Evolutionary conservation across 1,140 invertebrate species (phyloP), one percentile per base, ranked within the genome.

Genomic region (Drosophila mayri): DNA sequence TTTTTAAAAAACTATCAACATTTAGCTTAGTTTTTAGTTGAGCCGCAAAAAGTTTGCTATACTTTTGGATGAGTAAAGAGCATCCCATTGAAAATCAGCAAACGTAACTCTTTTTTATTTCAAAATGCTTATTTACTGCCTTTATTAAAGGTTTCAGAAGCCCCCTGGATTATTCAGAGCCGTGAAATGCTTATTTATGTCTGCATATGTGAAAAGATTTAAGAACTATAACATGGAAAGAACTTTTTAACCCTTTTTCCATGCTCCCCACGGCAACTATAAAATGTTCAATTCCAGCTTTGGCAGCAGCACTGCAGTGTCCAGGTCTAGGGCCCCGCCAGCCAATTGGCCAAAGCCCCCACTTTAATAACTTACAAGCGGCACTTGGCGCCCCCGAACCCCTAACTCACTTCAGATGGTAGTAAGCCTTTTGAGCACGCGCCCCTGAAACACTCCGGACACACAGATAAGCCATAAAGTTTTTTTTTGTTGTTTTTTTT

Each of bases 381-480:
- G 67, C 85, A 84, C 84, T 87, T 88, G 83, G 61, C 76, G 60
- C 71, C 59, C 16, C 16, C 25, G 22, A 8, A 22, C 25, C 12
- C 49, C 55, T 28, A 65, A 67, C 71, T 72, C 50, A 47, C 65
- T 58, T 71, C 66, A 71, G 68, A 4, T 32, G 66, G 20, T 78
- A 83, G 49, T 50, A 50, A 87, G 84, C 84, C 80, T 77, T 87
- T 87, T 61, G 67, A 88, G 83, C 80, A 87, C 83, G 80, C 83
- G 79, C 72, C 64, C 79, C 70, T 55, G 35, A 66, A 73, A 73
- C 67, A 76, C 65, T 65, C 16, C 35, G 43, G 55, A 67, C 75
- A 77, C 79, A 82, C 64, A 87, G 84, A 87, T 87, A 87, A 87
- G 84, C 84, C 80, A 88, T 90, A 88, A 87, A 87, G 80, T 87